Evolutionary conservation across 1,140 invertebrate genomes (phyloP), one percentile per base, ranked within the genome.

Genomic region (Dreissena rostriformis): DNA sequence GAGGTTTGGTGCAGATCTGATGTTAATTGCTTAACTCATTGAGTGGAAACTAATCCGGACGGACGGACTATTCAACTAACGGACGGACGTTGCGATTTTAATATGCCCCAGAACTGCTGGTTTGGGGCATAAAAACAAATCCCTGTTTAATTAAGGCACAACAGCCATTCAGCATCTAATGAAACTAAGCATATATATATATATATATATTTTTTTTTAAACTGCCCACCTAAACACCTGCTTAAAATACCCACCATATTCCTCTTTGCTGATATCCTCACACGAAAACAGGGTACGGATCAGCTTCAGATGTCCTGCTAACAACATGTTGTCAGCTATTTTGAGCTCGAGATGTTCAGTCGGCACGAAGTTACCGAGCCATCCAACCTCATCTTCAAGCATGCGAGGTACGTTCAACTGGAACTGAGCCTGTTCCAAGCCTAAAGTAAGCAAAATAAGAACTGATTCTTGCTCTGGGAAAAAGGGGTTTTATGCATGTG

Each of bases 341-440:
- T 84, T 86, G 51, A 91, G 63, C 11, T 92, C 91, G 14, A 79
- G 73, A 73, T 92, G 84, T 86, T 91, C 85, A 26, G 92, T 92
- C 0, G 93, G 89, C 4, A 93, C 94, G 90, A 95, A 95, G 76
- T 94, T 95, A 39, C 88, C 88, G 39, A 95, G 88, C 95, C 95
- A 95, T 2, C 87, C 91, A 12, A 94, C 90, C 90, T 95, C 94
- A 90, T 95, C 94, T 67, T 94, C 93, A 53, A 95, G 75, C 94
- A 95, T 95, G 24, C 90, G 88, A 10, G 86, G 77, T 0, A 93
- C 87, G 88, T 94, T 90, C 39, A 94, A 86, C 52, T 91, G 88
- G 29, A 94, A 88, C 11, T 85, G 82, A 29, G 90, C 88, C 83
- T 95, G 94, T 28, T 94, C 92, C 55, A 74, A 81, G 53, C 86